These are phyloP conservation scores for Euglossa dilemma DNA, from an alignment of 1,140 invertebrate species.

Conservation along the genomic window DNA sequence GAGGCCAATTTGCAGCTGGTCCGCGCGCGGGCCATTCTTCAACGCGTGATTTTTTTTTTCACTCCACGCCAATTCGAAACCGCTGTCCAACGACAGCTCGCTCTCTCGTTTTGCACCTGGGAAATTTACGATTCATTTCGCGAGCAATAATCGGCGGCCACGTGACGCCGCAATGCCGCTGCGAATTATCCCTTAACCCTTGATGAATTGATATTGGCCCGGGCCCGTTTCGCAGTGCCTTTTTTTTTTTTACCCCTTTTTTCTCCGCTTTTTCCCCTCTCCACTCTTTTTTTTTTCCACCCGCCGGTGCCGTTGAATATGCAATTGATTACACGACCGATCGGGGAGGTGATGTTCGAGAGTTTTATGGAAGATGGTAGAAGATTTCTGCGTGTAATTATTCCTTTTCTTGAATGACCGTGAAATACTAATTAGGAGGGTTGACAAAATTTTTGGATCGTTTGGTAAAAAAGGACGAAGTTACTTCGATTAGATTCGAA, in stretches of 20 bases:
- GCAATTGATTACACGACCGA: slow-evolving; percentile 52
- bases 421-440: no score
- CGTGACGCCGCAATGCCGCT: slow-evolving; percentile 43
- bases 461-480: no score
- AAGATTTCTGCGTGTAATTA: no score
- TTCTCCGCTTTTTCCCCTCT: no score
- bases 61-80: background rate
- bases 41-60: background rate
- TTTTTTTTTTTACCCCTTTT: slow-evolving; percentile 5
- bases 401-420: no score
- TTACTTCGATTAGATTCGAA: no score
- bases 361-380: no score
- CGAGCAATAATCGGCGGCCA: slow-evolving; percentile 39
- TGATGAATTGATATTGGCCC: slow-evolving; percentile 54
- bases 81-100: background rate
- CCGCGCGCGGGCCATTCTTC: background rate
- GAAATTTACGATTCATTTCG: slow-evolving; percentile 42
- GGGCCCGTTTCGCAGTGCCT: slow-evolving; percentile 37
- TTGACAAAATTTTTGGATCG: no score
- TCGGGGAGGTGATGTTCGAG: no score
- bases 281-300: no score
- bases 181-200: slow-evolving; percentile 54
- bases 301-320: slow-evolving; percentile 43
- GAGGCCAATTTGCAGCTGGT: background rate
- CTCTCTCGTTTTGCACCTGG: background rate